Evolutionary conservation across 92 coral and sea anemone species (phyloP), one percentile per base, ranked within the genome.

Genomic region (Palythoa grandiflora): DNA sequence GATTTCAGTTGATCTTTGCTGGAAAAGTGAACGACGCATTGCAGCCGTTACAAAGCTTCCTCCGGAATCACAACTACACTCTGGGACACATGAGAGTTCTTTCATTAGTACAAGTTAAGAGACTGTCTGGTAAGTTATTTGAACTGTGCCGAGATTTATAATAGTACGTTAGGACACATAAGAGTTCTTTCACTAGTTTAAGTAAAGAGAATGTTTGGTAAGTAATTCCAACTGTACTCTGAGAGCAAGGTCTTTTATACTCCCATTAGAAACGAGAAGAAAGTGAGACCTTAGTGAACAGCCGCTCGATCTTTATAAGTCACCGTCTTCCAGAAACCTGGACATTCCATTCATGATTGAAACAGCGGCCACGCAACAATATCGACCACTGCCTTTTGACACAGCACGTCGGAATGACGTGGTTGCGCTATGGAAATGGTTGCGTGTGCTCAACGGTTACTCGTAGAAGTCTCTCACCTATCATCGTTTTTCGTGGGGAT

Each of bases 51-150:
- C 14, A 11, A 47, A 75, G 11, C 10, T 15, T 8, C 36, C 57
- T 47, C 16, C 19, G 37, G 52, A 50, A 44, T 40, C 35, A 75
- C 57, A 75, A 75, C 5, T 1, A 48, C 13, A 9, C 59, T 9
- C 36, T 48, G 37, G 80, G 80, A 75, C 13, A 35, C 14, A 75
- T 75, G 36, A 75, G 3, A 14, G 57, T 75, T 75, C 60, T 47
- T 47, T 75, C 63, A 75, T 36, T 75, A 7, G 6, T 16, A 10
- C 28, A 20, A 75, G 59, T 75, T 47, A n/a, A 21, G 28, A 47
- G 38, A 17, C 3, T 16, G 48, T 3, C 54, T 44, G 35, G 79
- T 75, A 8, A 75, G 59, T 19, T 9, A 66, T n/a, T 66, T 12
- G 1, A 57, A 57, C 13, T 57, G 16, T 57, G 5, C 3, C 3